Evolutionary conservation across 2,797 vertebrate species (phyloP).

Genomic region (Falco naumanni): DNA sequence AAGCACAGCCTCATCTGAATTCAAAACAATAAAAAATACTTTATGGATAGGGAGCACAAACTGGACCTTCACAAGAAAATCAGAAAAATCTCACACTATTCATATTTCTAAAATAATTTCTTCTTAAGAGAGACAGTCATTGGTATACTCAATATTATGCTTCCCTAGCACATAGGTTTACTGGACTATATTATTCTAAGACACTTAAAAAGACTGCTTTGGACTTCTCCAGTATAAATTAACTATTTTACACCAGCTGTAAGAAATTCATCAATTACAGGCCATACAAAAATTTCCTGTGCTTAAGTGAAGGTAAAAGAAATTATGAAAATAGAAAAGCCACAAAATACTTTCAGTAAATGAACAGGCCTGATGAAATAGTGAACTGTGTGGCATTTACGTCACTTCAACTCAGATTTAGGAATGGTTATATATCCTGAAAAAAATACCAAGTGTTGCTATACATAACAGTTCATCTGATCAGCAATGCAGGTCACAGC

Average conservation of each 20-base stretch:
- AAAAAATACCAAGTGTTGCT: neutral
- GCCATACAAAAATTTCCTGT: neutral
- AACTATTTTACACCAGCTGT: neutral
- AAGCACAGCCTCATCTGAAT: neutral
- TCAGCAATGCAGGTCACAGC: conserved; percentile 45
- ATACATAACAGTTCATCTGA: conserved; percentile 26
- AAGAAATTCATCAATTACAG: neutral
- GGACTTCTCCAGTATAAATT: neutral
- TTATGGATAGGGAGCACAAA: neutral
- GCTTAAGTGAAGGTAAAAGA: neutral
- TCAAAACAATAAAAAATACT: neutral
- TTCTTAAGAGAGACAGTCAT: neutral
- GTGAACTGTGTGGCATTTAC: neutral
- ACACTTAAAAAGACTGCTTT: neutral
- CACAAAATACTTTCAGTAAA: neutral
- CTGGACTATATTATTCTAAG: neutral
- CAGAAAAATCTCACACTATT: neutral
- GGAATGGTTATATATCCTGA: neutral
- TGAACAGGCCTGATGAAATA: neutral
- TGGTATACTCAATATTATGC: neutral
- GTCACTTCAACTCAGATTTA: neutral
- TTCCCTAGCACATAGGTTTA: neutral
- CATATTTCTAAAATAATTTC: neutral
- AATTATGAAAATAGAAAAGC: accelerated
- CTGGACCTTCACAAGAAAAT: neutral